Percentiles rank a stretch among this genome's conserved stretches.
These are phyloP conservation scores for Atherinomorus stipes DNA, from an alignment of 2,113 vertebrate genomes.

Conservation along the genomic window DNA sequence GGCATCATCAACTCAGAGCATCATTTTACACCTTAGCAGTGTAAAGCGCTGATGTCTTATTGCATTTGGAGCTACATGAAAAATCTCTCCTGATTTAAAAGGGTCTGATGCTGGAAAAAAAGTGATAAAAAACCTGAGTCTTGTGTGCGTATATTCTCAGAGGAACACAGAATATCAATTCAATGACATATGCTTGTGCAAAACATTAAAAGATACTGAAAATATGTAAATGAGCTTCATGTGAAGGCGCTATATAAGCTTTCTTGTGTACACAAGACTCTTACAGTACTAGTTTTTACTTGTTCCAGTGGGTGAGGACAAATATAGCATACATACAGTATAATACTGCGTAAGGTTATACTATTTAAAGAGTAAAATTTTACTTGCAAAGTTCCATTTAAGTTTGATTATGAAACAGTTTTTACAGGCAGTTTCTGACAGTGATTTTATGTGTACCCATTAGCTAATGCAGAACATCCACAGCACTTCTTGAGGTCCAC, in stretches of 20 bases:
- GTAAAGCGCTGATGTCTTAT: not conserved
- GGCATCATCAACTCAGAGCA: not conserved
- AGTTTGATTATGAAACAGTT: slow-evolving; percentile 11
- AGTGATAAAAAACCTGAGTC: slow-evolving; percentile 1
- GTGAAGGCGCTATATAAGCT: not conserved
- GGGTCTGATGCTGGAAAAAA: not conserved
- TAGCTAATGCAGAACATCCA: not conserved
- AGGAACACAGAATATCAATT: not conserved
- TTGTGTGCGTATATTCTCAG: not conserved
- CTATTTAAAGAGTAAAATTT: no score
- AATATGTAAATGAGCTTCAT: slow-evolving; percentile 24
- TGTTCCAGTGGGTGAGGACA: not conserved
- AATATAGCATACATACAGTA: not conserved
- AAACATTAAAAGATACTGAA: slow-evolving; percentile 34
- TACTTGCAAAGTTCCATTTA: slow-evolving; percentile 19
- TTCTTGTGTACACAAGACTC: not conserved
- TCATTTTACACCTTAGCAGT: not conserved
- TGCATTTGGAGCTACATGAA: not conserved
- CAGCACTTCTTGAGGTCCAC: not conserved
- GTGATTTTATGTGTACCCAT: not conserved
- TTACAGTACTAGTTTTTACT: not conserved
- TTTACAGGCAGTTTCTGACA: slow-evolving; percentile 13
- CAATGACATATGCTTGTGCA: not conserved
- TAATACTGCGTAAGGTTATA: no score
- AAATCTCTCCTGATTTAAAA: not conserved